Conservation (phyloP, 2,888 invertebrate genomes). For the Chaetogeoica ovagalla region DNA sequence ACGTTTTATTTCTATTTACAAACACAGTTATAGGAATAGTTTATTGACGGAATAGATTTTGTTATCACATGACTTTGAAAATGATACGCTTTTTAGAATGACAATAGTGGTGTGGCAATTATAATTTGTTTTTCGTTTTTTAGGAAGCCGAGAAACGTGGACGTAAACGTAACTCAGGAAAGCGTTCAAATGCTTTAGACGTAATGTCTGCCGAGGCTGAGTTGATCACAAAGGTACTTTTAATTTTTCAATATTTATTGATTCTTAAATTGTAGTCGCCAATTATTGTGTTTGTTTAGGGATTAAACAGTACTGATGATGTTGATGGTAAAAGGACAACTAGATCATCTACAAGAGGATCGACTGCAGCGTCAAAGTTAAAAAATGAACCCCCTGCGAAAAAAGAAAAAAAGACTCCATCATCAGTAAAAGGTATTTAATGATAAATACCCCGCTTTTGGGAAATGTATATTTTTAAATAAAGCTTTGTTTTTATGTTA, state of each 20-base stretch:
- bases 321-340: conserved; percentile 43
- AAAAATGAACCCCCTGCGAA: conserved; percentile 47
- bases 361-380: conserved; percentile 40
- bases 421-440: conserved; percentile 22
- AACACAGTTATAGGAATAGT: no score
- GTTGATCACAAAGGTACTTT: conserved; percentile 35
- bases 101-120: not conserved
- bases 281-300: not conserved
- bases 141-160: conserved; percentile 40
- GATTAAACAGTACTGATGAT: conserved; percentile 24
- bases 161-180: conserved; percentile 25
- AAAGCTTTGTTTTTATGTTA: not conserved
- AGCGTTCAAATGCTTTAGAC: conserved; percentile 8
- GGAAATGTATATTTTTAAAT: not conserved
- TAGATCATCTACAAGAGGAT: conserved; percentile 34
- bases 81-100: no score
- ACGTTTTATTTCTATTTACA: no score
- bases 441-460: not conserved
- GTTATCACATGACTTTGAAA: no score
- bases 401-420: conserved; percentile 35
- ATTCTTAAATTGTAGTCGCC: not conserved
- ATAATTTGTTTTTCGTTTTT: not conserved
- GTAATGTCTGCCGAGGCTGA: conserved; percentile 35
- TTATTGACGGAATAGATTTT: no score
- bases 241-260: not conserved